Evolutionary conservation across 92 coral and sea anemone species (phyloP).

Genomic region (Palythoa heliodiscus): DNA sequence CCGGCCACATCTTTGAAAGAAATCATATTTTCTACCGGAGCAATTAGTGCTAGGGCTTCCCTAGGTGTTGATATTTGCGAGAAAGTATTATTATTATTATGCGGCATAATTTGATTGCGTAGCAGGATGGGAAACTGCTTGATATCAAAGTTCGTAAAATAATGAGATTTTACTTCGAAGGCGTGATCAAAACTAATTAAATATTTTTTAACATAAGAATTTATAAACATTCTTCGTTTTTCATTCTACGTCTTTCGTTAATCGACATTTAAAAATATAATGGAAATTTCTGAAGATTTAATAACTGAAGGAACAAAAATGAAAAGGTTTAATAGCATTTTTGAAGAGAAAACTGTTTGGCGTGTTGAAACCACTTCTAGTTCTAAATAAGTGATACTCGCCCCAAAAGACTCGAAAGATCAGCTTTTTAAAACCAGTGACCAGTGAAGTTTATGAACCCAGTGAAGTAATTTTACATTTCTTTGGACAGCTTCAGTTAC

Average conservation of each 20-base stretch:
- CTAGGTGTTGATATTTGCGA: background rate
- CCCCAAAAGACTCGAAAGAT: too few species aligned
- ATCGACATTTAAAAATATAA: background rate
- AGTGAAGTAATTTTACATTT: too few species aligned
- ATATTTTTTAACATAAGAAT: background rate
- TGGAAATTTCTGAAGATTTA: background rate
- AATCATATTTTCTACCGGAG: background rate
- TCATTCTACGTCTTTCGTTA: background rate
- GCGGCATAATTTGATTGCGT: constrained; percentile 26
- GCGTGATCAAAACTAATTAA: constrained; percentile 49
- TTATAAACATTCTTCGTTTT: background rate
- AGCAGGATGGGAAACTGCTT: background rate
- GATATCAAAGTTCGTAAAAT: constrained; percentile 14
- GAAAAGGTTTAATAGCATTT: too few species aligned
- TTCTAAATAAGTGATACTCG: too few species aligned
- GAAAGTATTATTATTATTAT: background rate
- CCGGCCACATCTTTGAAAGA: background rate
- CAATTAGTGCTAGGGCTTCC: background rate
- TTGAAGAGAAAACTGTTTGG: too few species aligned
- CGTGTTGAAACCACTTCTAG: too few species aligned
- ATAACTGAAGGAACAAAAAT: too few species aligned
- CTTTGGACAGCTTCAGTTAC: too few species aligned
- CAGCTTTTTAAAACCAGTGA: too few species aligned
- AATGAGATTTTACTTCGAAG: constrained; percentile 31
- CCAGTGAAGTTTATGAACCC: too few species aligned